Base-by-base conservation (phyloP, 2,797 vertebrate species). In the Myotis planiceps region DNA sequence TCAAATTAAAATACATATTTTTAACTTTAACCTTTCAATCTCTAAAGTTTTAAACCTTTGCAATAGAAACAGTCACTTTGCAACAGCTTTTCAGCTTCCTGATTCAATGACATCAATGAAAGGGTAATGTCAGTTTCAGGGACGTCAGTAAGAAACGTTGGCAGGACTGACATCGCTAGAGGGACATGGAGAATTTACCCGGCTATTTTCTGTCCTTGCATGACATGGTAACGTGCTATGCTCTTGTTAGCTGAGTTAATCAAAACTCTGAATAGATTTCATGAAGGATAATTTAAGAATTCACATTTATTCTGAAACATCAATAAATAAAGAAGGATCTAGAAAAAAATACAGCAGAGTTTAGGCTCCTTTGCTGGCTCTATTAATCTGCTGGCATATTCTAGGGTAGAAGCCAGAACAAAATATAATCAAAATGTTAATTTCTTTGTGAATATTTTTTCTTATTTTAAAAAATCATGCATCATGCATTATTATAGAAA, bases 1-100 rank as follows among this genome's bases (percentile, higher is more conserved):
- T 98, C 97, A 97, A 97, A 97, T 98, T 98, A 97, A 97, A 98
- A 98, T 97, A 98, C 95, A 95, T 98, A 98, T 98, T 98, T 98
- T 98, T 98, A 97, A 98, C 97, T 97, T 96, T 98, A 98, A 98
- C 97, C 97, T 98, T 98, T 98, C 97, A 97, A 97, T 98, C 97
- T 97, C 95, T 96, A 95, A 98, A 98, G 97, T 98, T 98, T 97
- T 95, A 98, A 98, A 97, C 97, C 97, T 97, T 98, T 97, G 96
- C 97, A 87, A 97, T 90, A 97, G 96, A 97, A 97, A 96, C 95
- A 97, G 97, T 95, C 96, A 98, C 91, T 98, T 96, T 96, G 93
- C 96, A 96, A 94, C 97, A 98, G 97, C 95, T 98, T 98, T 95
- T 88, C 90, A 81, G 96, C 92, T 97, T 97, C 97, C 95, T 96